Evolutionary conservation across 2,888 invertebrate genomes (phyloP).

Genomic region (Rosalia funebris): DNA sequence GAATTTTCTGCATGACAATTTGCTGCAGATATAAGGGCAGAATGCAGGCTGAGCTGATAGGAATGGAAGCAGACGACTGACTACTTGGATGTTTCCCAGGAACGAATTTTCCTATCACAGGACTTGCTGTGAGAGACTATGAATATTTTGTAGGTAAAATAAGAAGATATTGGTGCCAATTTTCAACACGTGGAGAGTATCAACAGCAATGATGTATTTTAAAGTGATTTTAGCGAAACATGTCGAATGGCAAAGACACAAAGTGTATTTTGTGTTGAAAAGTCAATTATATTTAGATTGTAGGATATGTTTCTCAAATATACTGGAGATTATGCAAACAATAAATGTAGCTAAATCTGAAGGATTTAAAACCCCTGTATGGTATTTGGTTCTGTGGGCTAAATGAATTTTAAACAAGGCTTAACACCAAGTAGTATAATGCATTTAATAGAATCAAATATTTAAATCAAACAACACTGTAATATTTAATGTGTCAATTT

Average conservation of each 20-base stretch:
- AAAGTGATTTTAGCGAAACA: conserved; percentile 31
- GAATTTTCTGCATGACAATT: conserved; percentile 87
- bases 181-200: conserved; percentile 45
- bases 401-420: conserved; percentile 36
- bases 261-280: conserved; percentile 41
- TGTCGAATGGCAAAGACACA: conserved; percentile 30
- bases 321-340: not conserved
- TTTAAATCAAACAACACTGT: conserved; percentile 17
- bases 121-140: conserved; percentile 60
- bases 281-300: conserved; percentile 45
- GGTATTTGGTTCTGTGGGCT: conserved; percentile 27
- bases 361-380: conserved; percentile 37
- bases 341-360: conserved; percentile 3
- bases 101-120: conserved; percentile 56
- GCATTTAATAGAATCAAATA: conserved; percentile 31
- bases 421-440: conserved; percentile 47
- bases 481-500: conserved; percentile 19
- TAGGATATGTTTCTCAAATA: conserved; percentile 3
- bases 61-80: conserved; percentile 88
- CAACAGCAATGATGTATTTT: conserved; percentile 30
- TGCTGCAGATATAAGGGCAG: conserved; percentile 88
- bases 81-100: conserved; percentile 56
- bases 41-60: conserved; percentile 85
- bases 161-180: conserved; percentile 59
- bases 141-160: conserved; percentile 59